Conservation (phyloP, 2,113 vertebrate genomes). For the Euleptes europaea region DNA sequence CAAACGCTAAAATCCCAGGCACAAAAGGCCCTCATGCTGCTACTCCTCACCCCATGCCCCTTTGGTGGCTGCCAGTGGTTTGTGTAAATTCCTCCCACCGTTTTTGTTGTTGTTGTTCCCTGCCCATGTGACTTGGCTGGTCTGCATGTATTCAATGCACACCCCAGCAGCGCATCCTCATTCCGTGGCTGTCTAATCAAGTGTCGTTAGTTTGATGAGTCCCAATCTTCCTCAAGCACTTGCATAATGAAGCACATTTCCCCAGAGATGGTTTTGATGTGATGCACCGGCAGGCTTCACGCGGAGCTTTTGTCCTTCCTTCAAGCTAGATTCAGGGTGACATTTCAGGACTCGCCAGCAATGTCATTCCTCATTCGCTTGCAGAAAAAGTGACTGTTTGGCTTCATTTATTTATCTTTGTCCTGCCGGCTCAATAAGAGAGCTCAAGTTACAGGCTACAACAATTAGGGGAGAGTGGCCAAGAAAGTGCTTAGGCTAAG, state of each 20-base stretch:
- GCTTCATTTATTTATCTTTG: not conserved
- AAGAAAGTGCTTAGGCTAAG: not conserved
- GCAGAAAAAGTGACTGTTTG: not conserved
- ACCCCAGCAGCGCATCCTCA: slow-evolving; percentile 5
- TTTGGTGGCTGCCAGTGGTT: not conserved
- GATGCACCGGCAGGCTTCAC: not conserved
- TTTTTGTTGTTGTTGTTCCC: no score
- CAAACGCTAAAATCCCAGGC: not conserved
- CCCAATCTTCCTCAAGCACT: slow-evolving; percentile 46
- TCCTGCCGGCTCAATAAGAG: not conserved
- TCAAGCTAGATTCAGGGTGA: slow-evolving; percentile 16
- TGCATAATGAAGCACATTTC: slow-evolving; percentile 57
- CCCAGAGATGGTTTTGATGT: slow-evolving; percentile 29
- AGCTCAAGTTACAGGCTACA: not conserved
- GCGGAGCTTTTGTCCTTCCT: slow-evolving; percentile 49
- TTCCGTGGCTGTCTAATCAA: slow-evolving; percentile 49
- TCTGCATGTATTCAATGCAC: not conserved
- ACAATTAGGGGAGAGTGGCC: not conserved
- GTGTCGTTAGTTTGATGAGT: slow-evolving; percentile 53
- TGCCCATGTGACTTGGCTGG: not conserved
- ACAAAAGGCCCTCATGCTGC: not conserved
- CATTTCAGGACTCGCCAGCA: not conserved
- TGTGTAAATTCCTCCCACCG: not conserved
- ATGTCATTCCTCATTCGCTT: not conserved
- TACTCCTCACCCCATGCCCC: not conserved